Evolutionary conservation across 2,888 invertebrate species (phyloP).

Genomic region (Aphrophora alni): DNA sequence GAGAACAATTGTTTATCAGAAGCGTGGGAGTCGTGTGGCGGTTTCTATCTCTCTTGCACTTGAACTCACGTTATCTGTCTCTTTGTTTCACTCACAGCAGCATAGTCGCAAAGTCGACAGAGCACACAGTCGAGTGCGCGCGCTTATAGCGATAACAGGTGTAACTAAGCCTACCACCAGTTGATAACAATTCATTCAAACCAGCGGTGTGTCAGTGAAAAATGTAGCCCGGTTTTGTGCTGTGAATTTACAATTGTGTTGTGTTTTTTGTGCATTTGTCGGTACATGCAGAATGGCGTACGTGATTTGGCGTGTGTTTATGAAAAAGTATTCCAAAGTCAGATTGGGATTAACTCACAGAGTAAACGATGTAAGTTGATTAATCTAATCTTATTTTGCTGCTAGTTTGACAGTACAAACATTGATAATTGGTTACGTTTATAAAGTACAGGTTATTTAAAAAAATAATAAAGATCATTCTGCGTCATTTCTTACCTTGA

Average conservation of each 20-base stretch:
- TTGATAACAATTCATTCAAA: not conserved
- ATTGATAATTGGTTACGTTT: no score
- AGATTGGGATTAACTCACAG: slow-evolving; percentile 59
- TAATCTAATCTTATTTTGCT: not conserved
- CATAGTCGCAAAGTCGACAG: not conserved
- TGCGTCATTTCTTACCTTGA: no score
- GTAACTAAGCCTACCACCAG: not conserved
- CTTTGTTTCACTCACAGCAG: not conserved
- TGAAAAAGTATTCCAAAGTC: slow-evolving; percentile 67
- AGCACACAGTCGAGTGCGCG: slow-evolving; percentile 25
- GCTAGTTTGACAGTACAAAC: no score
- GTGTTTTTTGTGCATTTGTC: slow-evolving; percentile 13
- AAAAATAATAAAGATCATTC: no score
- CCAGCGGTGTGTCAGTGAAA: not conserved
- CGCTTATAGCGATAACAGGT: slow-evolving; percentile 15
- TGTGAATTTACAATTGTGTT: not conserved
- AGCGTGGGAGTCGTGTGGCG: not conserved
- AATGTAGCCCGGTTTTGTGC: not conserved
- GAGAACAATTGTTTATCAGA: not conserved
- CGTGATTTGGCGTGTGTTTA: slow-evolving; percentile 66
- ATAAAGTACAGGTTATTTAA: no score
- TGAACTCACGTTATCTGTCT: not conserved
- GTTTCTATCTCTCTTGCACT: not conserved
- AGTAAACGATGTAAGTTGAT: slow-evolving; percentile 33
- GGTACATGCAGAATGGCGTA: slow-evolving; percentile 60